These are phyloP conservation scores for Acanthurus tractus DNA, from an alignment of 2,797 vertebrate species.

Conservation along the genomic window DNA sequence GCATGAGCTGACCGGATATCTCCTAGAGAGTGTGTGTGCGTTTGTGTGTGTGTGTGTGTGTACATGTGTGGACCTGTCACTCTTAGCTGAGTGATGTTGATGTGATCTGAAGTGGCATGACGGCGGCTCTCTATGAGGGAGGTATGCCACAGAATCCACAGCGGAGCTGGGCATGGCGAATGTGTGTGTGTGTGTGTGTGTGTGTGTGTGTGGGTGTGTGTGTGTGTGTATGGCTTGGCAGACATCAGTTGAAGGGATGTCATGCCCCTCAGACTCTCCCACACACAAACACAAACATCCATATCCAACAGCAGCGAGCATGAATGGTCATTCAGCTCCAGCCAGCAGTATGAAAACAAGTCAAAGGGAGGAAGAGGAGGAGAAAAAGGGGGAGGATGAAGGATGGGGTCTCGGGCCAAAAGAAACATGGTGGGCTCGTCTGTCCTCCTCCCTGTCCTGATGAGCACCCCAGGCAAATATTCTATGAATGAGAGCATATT, in stretches of 20 bases:
- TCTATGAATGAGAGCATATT: conserved; percentile 79
- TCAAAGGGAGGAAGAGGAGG: conserved; percentile 75
- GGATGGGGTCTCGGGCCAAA: conserved; percentile 77
- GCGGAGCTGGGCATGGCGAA: conserved; percentile 11
- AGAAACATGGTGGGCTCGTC: conserved; percentile 80
- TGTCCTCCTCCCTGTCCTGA: conserved; percentile 78
- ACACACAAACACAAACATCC: conserved; percentile 69
- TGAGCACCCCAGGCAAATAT: conserved; percentile 81
- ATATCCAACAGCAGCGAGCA: conserved; percentile 76
- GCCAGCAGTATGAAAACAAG: conserved; percentile 84
- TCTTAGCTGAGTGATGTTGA: conserved; percentile 66
- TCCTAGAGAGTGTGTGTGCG: conserved; percentile 55
- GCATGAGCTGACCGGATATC: conserved; percentile 73
- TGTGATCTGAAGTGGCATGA: conserved; percentile 65
- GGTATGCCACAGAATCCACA: conserved; percentile 67
- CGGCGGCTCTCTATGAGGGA: conserved; percentile 64
- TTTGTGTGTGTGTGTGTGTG: conserved; percentile 15
- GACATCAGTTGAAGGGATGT: conserved; percentile 71
- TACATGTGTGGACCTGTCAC: conserved; percentile 53
- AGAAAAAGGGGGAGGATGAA: conserved; percentile 58
- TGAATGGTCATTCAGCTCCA: conserved; percentile 84
- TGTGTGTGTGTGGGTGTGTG: conserved; percentile 26
- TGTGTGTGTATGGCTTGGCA: conserved; percentile 70
- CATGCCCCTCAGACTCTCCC: conserved; percentile 69
- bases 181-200: conserved; percentile 30